A percentile compares a stretch with the other conserved stretches of the same genome.
These are phyloP conservation scores for Pandion haliaetus DNA, from an alignment of 2,113 vertebrate species.

Conservation along the genomic window DNA sequence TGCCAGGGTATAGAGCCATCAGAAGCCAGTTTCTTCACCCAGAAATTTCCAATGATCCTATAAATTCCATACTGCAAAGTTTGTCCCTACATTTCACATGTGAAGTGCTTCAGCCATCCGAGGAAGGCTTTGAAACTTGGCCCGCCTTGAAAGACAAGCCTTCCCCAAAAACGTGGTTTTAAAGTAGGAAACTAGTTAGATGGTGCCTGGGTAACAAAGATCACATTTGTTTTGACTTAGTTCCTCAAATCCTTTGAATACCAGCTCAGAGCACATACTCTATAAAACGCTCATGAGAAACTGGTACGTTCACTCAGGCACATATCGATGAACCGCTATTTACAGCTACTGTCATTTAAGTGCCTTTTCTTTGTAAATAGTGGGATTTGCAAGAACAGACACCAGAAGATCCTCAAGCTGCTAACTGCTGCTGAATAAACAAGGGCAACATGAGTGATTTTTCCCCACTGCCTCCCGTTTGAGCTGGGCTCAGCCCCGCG, in stretches of 20 bases:
- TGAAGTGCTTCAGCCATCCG: neutral
- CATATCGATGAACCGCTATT: neutral
- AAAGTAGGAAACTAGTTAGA: neutral
- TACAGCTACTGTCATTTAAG: neutral
- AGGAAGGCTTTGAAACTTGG: neutral
- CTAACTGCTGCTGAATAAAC: neutral
- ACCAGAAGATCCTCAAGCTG: neutral
- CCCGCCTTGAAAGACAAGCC: neutral
- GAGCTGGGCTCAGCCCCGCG: neutral
- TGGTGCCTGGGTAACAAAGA: slow-evolving; percentile 20
- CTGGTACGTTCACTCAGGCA: neutral
- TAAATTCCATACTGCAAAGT: neutral
- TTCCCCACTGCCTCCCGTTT: neutral
- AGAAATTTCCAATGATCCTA: neutral
- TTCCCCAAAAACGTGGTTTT: neutral
- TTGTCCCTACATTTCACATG: neutral
- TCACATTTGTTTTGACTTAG: slow-evolving; percentile 35
- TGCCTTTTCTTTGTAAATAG: neutral
- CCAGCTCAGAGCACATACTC: neutral
- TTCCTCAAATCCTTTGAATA: slow-evolving; percentile 2
- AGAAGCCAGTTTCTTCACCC: neutral
- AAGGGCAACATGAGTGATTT: neutral
- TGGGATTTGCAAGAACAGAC: neutral
- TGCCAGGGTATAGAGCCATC: neutral
- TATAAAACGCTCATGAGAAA: neutral